These are phyloP conservation scores for Mercenaria mercenaria DNA, from an alignment of 1,140 invertebrate genomes.

Conservation along the genomic window DNA sequence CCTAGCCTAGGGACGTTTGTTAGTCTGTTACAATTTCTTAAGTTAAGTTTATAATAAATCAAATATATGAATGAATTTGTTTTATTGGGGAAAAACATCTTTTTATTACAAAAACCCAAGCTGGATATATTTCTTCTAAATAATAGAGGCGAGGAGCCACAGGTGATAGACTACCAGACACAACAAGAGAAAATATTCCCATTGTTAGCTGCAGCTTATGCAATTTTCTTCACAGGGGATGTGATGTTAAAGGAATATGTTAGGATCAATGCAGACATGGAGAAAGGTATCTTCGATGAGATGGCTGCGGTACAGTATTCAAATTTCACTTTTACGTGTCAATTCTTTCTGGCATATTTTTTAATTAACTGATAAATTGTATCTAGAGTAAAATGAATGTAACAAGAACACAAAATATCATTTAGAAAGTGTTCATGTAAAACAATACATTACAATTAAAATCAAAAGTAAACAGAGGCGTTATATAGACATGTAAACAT, in stretches of 20 bases:
- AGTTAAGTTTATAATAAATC: too few relatives aligned
- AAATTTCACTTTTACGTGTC: background rate
- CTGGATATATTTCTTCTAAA: too few relatives aligned
- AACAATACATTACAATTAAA: too few relatives aligned
- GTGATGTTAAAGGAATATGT: conserved; percentile 86
- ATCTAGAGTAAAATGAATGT: background rate
- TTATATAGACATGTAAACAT: too few relatives aligned
- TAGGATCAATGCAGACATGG: conserved; percentile 65
- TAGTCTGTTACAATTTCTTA: too few relatives aligned
- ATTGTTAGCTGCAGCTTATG: conserved; percentile 92
- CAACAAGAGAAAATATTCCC: conserved; percentile 96
- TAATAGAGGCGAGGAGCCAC: conserved; percentile 73
- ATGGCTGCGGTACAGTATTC: conserved; percentile 67
- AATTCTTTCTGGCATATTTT: background rate
- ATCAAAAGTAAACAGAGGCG: too few relatives aligned
- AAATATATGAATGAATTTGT: too few relatives aligned
- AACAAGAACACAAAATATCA: background rate
- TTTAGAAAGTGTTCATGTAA: too few relatives aligned
- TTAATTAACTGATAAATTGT: background rate
- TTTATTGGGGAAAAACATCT: too few relatives aligned
- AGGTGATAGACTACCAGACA: conserved; percentile 93
- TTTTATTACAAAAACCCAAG: too few relatives aligned
- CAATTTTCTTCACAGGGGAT: conserved; percentile 91
- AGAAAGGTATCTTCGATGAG: conserved; percentile 72
- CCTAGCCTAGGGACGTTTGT: too few relatives aligned